Conservation (phyloP, 1,140 invertebrate species). For the Neuroterus valhalla region DNA sequence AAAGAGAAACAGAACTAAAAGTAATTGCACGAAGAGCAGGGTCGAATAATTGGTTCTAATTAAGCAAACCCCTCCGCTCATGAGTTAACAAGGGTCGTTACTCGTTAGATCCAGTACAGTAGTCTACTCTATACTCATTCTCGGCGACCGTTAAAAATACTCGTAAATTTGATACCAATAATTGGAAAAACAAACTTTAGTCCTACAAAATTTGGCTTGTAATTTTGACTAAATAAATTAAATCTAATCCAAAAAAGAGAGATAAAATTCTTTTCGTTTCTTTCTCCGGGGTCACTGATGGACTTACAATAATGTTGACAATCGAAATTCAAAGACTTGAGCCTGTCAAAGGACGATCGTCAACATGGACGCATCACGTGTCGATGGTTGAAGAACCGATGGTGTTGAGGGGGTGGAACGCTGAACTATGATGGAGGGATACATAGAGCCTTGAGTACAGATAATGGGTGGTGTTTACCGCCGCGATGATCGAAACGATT, state of each 20-base stretch:
- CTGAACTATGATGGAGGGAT: slow-evolving; percentile 26
- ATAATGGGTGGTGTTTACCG: slow-evolving; percentile 70
- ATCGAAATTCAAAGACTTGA: slow-evolving; percentile 11
- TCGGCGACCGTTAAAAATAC: slow-evolving; percentile 8
- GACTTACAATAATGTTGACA: slow-evolving; percentile 23
- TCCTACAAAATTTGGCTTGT: neutral
- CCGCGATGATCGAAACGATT: slow-evolving; percentile 67
- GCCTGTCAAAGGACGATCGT: slow-evolving; percentile 13
- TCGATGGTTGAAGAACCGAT: slow-evolving; percentile 3
- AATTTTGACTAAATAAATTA: neutral
- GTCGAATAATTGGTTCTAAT: slow-evolving; percentile 56
- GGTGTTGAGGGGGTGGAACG: slow-evolving; percentile 30
- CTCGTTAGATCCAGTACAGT: slow-evolving; percentile 41
- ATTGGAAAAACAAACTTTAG: slow-evolving; percentile 9
- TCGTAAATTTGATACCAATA: slow-evolving; percentile 11
- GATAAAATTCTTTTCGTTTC: neutral
- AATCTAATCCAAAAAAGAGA: neutral
- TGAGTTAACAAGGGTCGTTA: slow-evolving; percentile 55
- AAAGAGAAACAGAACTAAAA: slow-evolving; percentile 24
- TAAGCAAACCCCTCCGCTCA: slow-evolving; percentile 49
- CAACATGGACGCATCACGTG: slow-evolving; percentile 7
- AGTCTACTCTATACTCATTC: slow-evolving; percentile 31
- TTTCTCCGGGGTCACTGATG: neutral
- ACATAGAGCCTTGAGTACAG: slow-evolving; percentile 60
- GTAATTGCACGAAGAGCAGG: slow-evolving; percentile 27